phyloP scores from a whole-genome alignment of 1,140 invertebrate genomes.

The Formica selysi region DNA sequence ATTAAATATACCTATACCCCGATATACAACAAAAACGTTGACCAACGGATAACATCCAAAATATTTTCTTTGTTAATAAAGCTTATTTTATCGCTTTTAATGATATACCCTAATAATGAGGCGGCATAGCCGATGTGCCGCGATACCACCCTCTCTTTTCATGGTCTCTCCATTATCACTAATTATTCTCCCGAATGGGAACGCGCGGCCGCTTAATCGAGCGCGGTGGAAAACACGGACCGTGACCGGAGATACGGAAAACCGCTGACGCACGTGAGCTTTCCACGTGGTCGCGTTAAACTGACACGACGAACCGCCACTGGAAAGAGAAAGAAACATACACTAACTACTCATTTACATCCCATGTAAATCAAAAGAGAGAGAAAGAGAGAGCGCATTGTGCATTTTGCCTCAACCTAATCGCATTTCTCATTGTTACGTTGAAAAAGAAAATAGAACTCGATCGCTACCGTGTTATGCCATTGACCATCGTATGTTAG shows the following conservation, averaged over 20 bases:
- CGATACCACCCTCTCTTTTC: neutral
- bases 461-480: neutral
- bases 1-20: neutral
- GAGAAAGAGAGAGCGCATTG: neutral
- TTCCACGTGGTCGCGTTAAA: conserved; percentile 70
- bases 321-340: neutral
- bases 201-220: conserved; percentile 63
- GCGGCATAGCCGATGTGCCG: neutral
- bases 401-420: neutral
- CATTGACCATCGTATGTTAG: neutral
- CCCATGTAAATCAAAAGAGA: conserved; percentile 15
- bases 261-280: conserved; percentile 71
- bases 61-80: conserved; percentile 40
- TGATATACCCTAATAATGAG: neutral
- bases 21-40: neutral
- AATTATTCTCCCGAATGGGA: conserved; percentile 70
- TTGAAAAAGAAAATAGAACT: conserved; percentile 17
- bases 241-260: conserved; percentile 68
- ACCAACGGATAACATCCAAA: neutral
- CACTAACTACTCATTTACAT: conserved; percentile 65
- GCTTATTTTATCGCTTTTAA: conserved; percentile 26
- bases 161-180: conserved; percentile 48
- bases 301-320: neutral
- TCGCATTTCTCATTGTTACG: neutral
- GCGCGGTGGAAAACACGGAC: conserved; percentile 61